phyloP scores from a whole-genome alignment of 2,113 vertebrate species.

The Laticauda colubrina region DNA sequence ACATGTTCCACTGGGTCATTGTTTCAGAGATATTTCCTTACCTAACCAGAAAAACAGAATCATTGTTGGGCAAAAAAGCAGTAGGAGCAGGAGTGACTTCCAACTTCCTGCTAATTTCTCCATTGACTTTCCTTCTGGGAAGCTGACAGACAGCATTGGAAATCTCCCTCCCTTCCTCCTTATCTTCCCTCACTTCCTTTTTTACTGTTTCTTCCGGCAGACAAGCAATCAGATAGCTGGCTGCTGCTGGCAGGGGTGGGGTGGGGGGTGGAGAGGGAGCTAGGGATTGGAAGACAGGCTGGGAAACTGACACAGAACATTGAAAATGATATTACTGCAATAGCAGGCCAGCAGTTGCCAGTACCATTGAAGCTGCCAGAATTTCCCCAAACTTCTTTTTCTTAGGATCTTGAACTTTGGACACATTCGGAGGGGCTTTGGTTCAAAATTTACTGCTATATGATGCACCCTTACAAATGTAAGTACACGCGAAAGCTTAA shows the following conservation, averaged over 20 bases:
- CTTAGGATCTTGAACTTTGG: too few species aligned
- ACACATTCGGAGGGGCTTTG: too few species aligned
- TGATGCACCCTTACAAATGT: too few species aligned
- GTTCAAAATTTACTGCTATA: too few species aligned
- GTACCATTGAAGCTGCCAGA: not conserved
- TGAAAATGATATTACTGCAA: not conserved
- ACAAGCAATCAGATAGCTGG: not conserved
- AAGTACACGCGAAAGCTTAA: too few species aligned
- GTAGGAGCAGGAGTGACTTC: not conserved
- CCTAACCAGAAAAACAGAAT: not conserved
- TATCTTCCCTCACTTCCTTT: not conserved
- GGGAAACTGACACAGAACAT: not conserved
- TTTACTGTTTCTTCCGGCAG: not conserved
- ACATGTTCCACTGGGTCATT: not conserved
- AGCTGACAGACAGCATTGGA: not conserved
- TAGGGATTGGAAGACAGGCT: not conserved
- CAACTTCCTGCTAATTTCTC: not conserved
- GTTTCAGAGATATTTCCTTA: not conserved
- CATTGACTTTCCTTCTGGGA: not conserved
- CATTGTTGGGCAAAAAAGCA: not conserved
- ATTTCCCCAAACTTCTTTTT: too few species aligned
- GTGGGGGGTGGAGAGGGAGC: not conserved
- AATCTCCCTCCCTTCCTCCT: not conserved
- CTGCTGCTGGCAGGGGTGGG: not conserved
- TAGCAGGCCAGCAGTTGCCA: not conserved